Evolutionary conservation across 2,113 vertebrate genomes (phyloP).

Genomic region (Neogobius melanostomus): DNA sequence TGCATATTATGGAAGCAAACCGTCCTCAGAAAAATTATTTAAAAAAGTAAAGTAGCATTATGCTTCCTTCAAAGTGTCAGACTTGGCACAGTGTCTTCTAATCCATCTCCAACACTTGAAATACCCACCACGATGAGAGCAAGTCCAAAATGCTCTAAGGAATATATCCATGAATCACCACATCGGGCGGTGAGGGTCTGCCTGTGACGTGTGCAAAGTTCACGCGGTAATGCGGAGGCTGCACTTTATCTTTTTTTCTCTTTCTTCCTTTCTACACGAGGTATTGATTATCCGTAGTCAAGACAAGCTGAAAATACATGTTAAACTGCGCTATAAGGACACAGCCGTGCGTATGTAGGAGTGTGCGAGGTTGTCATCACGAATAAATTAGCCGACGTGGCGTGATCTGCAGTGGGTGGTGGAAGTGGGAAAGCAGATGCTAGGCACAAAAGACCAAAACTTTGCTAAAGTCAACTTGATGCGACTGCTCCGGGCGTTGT

Average conservation of each 20-base stretch:
- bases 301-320: slow-evolving; percentile 2
- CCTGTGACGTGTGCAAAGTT: slow-evolving; percentile 7
- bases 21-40: background rate
- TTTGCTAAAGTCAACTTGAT: background rate
- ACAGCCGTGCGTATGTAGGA: slow-evolving; percentile 29
- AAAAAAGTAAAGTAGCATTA: background rate
- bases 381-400: slow-evolving; percentile 47
- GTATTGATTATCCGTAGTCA: slow-evolving; percentile 23
- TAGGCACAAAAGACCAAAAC: slow-evolving; percentile 19
- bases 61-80: background rate
- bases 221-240: background rate
- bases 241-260: background rate
- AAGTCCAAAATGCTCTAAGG: background rate
- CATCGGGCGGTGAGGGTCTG: background rate
- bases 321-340: slow-evolving; percentile 4
- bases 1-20: background rate
- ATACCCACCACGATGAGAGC: background rate
- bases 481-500: background rate
- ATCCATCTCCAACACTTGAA: background rate
- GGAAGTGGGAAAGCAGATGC: slow-evolving; percentile 42
- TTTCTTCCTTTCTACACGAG: background rate
- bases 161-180: slow-evolving; percentile 3
- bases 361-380: slow-evolving; percentile 43
- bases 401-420: slow-evolving; percentile 48
- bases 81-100: background rate